Evolutionary conservation across 1,140 invertebrate species (phyloP).

Genomic region (Ganaspis sp.): DNA sequence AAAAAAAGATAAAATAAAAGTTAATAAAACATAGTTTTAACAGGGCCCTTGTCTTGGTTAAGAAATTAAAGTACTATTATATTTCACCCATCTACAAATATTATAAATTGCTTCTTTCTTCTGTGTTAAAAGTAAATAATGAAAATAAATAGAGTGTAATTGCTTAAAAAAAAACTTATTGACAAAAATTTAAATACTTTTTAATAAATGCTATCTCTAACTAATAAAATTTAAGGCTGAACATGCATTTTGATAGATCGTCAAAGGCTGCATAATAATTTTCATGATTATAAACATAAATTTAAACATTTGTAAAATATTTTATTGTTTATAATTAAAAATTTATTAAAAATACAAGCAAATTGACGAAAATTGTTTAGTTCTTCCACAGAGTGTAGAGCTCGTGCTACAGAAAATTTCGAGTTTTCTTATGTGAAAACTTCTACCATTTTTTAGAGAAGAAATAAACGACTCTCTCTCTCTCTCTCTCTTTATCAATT

Average conservation of each 20-base stretch:
- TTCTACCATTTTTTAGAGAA: not conserved
- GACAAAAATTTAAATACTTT: constrained; percentile 52
- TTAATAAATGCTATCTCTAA: constrained; percentile 56
- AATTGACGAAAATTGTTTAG: constrained; percentile 43
- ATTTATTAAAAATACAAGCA: not conserved
- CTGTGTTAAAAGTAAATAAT: constrained; percentile 54
- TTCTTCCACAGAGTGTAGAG: constrained; percentile 47
- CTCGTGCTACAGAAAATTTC: constrained; percentile 52
- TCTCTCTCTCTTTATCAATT: too few relatives aligned
- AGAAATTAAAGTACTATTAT: constrained; percentile 48
- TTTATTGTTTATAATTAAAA: not conserved
- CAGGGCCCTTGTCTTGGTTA: not conserved
- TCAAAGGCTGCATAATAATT: constrained; percentile 49
- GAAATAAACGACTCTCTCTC: not conserved
- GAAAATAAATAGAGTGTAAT: constrained; percentile 54
- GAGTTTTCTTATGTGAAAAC: not conserved
- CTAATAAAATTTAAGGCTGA: constrained; percentile 51
- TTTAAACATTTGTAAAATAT: not conserved
- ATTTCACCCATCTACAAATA: constrained; percentile 54
- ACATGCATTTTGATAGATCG: constrained; percentile 48
- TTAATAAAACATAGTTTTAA: constrained; percentile 1
- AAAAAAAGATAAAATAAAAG: constrained; percentile 32
- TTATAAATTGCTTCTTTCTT: constrained; percentile 53
- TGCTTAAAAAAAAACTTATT: constrained; percentile 48
- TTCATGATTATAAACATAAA: not conserved